Conservation (phyloP, 2,888 invertebrate genomes). For the Subacronicta megacephala region DNA sequence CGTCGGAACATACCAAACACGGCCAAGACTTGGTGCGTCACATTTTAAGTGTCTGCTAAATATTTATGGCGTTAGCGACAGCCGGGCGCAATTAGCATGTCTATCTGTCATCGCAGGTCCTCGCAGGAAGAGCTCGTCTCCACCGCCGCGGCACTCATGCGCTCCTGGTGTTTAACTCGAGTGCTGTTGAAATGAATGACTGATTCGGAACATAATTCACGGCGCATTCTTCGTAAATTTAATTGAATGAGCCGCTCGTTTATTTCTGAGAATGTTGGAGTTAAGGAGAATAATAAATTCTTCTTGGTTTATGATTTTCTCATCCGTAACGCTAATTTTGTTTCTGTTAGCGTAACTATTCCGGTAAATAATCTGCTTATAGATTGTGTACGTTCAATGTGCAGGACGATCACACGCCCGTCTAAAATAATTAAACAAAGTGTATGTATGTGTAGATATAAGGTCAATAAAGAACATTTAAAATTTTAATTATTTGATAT, state of each 20-base stretch:
- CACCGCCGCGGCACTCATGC: conserved; percentile 40
- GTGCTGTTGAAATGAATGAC: conserved; percentile 53
- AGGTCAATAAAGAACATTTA: too few relatives aligned
- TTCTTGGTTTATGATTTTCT: conserved; percentile 49
- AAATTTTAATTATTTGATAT: too few relatives aligned
- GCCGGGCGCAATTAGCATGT: conserved; percentile 62
- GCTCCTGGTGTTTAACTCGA: conserved; percentile 54
- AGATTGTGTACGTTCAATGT: conserved; percentile 28
- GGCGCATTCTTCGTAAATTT: conserved; percentile 45
- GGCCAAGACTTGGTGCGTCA: conserved; percentile 39
- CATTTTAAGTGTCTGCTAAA: conserved; percentile 55
- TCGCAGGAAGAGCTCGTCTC: conserved; percentile 49
- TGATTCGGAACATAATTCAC: conserved; percentile 49
- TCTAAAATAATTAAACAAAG: too few relatives aligned
- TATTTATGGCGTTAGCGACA: conserved; percentile 59
- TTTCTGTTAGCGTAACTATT: conserved; percentile 26
- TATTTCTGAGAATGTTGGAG: conserved; percentile 40
- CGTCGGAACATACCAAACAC: conserved; percentile 23
- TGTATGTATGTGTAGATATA: too few relatives aligned
- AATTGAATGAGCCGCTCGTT: conserved; percentile 41
- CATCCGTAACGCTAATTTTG: conserved; percentile 43
- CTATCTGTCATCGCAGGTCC: conserved; percentile 56
- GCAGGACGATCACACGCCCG: too few relatives aligned
- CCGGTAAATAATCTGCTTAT: conserved; percentile 24
- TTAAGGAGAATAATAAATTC: conserved; percentile 36